phyloP scores from a whole-genome alignment of 2,888 invertebrate species.

The Latrodectus hesperus region DNA sequence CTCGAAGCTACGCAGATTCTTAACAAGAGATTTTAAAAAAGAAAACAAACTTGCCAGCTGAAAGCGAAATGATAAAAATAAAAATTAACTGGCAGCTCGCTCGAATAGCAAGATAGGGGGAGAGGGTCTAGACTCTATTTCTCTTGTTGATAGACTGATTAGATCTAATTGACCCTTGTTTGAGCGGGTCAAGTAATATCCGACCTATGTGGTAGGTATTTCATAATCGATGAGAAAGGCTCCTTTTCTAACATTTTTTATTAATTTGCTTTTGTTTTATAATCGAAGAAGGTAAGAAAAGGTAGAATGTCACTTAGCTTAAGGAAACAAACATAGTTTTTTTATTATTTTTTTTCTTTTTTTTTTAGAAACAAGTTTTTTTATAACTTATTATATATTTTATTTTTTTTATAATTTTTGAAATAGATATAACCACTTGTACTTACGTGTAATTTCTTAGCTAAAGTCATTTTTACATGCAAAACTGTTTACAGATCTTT shows the following conservation, averaged over 20 bases:
- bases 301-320: constrained; percentile 27
- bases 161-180: constrained; percentile 62
- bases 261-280: constrained; percentile 49
- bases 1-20: too few relatives aligned
- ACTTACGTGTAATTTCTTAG: too few relatives aligned
- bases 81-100: neutral
- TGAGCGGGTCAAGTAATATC: constrained; percentile 36
- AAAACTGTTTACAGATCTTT: too few relatives aligned
- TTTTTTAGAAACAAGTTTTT: constrained; percentile 25
- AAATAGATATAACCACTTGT: neutral
- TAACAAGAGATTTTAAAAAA: too few relatives aligned
- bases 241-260: constrained; percentile 32
- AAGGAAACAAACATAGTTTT: neutral
- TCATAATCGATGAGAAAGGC: constrained; percentile 40
- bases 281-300: constrained; percentile 22
- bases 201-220: constrained; percentile 49
- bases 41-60: too few relatives aligned
- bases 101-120: too few relatives aligned
- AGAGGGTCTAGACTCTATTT: constrained; percentile 24
- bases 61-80: neutral
- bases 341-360: neutral
- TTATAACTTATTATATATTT: constrained; percentile 2
- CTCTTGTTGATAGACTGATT: constrained; percentile 54
- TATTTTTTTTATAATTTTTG: neutral
- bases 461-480: too few relatives aligned